phyloP scores from a whole-genome alignment of 2,797 vertebrate species.

The Hipposideros larvatus region DNA sequence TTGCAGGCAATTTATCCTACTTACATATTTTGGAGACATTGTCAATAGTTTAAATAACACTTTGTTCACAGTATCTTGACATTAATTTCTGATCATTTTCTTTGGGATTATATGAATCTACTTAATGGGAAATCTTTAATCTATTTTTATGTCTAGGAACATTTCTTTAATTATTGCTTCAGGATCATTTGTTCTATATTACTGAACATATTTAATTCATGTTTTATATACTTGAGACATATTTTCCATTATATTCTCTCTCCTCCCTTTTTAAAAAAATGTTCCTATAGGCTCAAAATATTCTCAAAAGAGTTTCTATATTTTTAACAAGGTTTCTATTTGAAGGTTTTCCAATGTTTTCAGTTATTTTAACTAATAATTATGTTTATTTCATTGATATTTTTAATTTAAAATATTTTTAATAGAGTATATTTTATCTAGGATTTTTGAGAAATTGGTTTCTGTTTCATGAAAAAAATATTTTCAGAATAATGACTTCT shows the following conservation, averaged over 20 bases:
- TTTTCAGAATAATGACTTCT: neutral
- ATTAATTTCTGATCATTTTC: neutral
- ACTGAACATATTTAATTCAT: neutral
- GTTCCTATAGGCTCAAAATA: neutral
- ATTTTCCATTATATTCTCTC: neutral
- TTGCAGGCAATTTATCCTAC: neutral
- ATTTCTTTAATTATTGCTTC: neutral
- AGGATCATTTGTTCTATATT: neutral
- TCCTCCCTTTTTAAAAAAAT: neutral
- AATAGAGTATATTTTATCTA: neutral
- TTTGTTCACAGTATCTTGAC: neutral
- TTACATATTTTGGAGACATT: constrained; percentile 31
- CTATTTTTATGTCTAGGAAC: neutral
- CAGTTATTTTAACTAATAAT: neutral
- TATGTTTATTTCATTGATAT: neutral
- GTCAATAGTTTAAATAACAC: neutral
- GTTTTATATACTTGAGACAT: neutral
- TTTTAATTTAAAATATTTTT: neutral
- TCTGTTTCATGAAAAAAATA: neutral
- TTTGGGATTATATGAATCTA: neutral
- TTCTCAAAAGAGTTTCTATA: neutral
- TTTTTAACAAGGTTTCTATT: neutral
- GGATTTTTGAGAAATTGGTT: neutral
- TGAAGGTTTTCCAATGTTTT: neutral
- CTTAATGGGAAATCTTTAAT: neutral